Percentiles rank a stretch among this genome's conserved stretches.
Conservation (phyloP, 1,140 invertebrate genomes). For the Hycleus cichorii region DNA sequence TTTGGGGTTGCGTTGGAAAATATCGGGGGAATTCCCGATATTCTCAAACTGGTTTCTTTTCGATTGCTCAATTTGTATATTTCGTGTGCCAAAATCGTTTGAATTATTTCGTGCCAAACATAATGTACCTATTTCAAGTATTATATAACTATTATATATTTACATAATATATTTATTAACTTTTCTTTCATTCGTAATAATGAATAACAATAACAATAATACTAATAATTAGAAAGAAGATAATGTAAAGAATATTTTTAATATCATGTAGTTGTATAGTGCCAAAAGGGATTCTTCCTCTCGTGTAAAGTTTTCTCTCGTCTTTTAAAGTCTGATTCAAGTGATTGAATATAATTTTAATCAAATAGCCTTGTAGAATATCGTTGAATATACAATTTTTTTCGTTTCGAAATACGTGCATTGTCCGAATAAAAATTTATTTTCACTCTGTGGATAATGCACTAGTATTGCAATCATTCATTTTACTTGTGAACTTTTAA, state of each 20-base stretch:
- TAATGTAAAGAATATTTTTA: slow-evolving; percentile 5
- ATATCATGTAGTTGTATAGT: slow-evolving; percentile 14
- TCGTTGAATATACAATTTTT: too few species aligned
- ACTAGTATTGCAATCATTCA: neutral
- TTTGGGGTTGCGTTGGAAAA: too few species aligned
- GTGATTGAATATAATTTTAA: slow-evolving; percentile 9
- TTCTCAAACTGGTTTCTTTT: too few species aligned
- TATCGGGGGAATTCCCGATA: too few species aligned
- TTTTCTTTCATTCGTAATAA: neutral
- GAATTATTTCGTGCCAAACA: slow-evolving; percentile 6
- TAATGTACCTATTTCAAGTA: slow-evolving; percentile 7
- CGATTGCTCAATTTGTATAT: neutral
- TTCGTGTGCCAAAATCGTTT: neutral
- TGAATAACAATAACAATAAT: neutral
- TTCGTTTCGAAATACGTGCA: too few species aligned
- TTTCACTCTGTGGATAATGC: neutral
- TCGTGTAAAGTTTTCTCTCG: slow-evolving; percentile 5
- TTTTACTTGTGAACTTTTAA: neutral
- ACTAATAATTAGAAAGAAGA: slow-evolving; percentile 4
- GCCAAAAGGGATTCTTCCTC: slow-evolving; percentile 6
- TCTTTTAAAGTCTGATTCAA: slow-evolving; percentile 16
- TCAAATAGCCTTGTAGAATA: slow-evolving; percentile 6
- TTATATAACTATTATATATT: slow-evolving; percentile 1
- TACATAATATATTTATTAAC: slow-evolving; percentile 7
- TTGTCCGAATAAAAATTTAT: neutral